Evolutionary conservation across 2,888 invertebrate species (phyloP).

Genomic region (Cataglyphis cursor): DNA sequence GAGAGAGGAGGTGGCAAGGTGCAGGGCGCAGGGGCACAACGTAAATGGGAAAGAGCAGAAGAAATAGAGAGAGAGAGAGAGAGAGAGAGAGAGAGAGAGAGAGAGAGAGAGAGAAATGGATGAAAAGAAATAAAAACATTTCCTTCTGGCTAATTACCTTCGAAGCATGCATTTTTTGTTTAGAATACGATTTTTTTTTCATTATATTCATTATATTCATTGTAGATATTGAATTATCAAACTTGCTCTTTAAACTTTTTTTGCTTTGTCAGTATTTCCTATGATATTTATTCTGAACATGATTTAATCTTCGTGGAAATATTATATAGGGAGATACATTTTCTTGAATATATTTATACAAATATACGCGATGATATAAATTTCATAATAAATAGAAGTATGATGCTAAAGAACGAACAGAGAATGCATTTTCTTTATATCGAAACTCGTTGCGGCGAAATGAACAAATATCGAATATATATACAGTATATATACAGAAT

Average conservation of each 20-base stretch:
- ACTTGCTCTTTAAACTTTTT: slow-evolving; percentile 12
- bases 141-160: slow-evolving; percentile 48
- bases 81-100: neutral
- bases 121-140: neutral
- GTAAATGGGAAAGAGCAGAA: neutral
- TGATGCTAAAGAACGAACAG: neutral
- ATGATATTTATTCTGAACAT: neutral
- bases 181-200: neutral
- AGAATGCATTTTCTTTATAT: neutral
- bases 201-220: no score
- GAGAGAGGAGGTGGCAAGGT: slow-evolving; percentile 14
- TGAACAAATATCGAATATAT: neutral
- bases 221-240: slow-evolving; percentile 4
- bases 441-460: neutral
- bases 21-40: slow-evolving; percentile 26
- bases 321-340: neutral
- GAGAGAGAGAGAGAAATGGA: neutral
- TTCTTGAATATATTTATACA: neutral
- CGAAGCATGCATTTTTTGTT: slow-evolving; percentile 1
- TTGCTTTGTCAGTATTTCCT: neutral
- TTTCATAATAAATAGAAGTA: neutral
- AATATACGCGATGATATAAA: neutral
- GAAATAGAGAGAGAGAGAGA: neutral
- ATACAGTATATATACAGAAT: neutral
- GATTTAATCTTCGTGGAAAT: neutral